phyloP scores from a whole-genome alignment of 2,797 vertebrate species.

The Gouania willdenowi region DNA sequence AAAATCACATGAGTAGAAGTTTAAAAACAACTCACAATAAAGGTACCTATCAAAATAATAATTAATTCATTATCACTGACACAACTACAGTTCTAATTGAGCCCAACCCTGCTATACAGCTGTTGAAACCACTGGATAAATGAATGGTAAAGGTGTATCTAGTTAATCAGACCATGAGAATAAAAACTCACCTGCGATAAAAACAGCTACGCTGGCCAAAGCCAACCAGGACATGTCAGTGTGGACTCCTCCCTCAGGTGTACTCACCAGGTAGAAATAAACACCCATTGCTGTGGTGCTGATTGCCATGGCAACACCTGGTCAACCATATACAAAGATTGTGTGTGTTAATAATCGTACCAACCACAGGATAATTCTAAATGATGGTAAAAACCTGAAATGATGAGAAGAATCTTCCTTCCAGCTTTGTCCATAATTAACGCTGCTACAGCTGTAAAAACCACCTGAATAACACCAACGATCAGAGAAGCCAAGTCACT shows the following conservation, averaged over 20 bases:
- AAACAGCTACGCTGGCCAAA: constrained; percentile 83
- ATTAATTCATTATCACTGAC: too few species aligned
- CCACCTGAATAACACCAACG: constrained; percentile 83
- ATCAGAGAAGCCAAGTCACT: constrained; percentile 83
- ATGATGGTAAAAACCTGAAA: constrained; percentile 79
- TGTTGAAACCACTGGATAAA: too few species aligned
- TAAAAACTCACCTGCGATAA: constrained; percentile 81
- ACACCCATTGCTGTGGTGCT: constrained; percentile 82
- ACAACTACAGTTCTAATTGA: too few species aligned
- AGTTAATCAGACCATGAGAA: too few species aligned
- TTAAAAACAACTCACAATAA: too few species aligned
- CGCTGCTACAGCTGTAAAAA: constrained; percentile 84
- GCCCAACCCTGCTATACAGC: too few species aligned
- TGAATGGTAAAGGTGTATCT: too few species aligned
- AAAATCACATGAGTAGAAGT: too few species aligned
- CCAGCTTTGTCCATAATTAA: constrained; percentile 88
- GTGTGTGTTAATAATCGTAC: too few species aligned
- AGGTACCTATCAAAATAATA: too few species aligned
- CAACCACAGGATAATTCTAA: too few species aligned
- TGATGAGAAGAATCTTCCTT: constrained; percentile 82
- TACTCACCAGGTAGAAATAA: constrained; percentile 80
- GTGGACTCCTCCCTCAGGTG: constrained; percentile 6
- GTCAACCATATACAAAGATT: neutral
- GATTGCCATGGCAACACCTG: constrained; percentile 83
- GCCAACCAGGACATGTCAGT: constrained; percentile 83